Percentiles rank a stretch among this genome's conserved stretches.
phyloP scores from a whole-genome alignment of 1,140 invertebrate species.

The Atta colombica region DNA sequence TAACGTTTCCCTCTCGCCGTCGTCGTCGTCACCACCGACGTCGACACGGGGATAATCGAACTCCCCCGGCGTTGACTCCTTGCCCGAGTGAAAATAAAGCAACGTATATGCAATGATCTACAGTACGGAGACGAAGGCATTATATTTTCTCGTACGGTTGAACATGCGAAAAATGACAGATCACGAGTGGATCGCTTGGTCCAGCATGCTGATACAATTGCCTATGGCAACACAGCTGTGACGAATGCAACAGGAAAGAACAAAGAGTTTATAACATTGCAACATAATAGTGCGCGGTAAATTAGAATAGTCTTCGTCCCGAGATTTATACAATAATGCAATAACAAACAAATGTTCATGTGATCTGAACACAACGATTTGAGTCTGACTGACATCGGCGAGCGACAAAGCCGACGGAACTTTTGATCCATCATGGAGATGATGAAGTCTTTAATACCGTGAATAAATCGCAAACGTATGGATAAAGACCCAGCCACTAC shows the following conservation, averaged over 20 bases:
- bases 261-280: not conserved
- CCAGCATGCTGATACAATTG: constrained; percentile 2
- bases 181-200: not conserved
- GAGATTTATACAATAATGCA: not conserved
- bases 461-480: constrained; percentile 4
- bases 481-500: not conserved
- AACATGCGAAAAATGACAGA: constrained; percentile 25
- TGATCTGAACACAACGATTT: not conserved
- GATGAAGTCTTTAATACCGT: constrained; percentile 49
- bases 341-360: constrained; percentile 6
- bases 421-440: constrained; percentile 47
- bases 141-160: not conserved
- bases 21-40: constrained; percentile 10
- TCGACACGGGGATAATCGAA: constrained; percentile 67
- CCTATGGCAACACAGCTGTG: not conserved
- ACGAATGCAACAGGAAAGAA: not conserved
- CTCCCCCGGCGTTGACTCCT: constrained; percentile 36
- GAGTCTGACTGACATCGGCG: constrained; percentile 13
- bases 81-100: constrained; percentile 51
- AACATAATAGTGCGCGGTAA: not conserved
- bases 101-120: not conserved
- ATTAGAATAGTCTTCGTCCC: not conserved
- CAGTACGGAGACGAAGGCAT: not conserved
- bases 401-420: constrained; percentile 11
- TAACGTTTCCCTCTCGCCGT: constrained; percentile 54